Conservation (phyloP, 2,113 vertebrate species). For the Chlamydotis undulata region DNA sequence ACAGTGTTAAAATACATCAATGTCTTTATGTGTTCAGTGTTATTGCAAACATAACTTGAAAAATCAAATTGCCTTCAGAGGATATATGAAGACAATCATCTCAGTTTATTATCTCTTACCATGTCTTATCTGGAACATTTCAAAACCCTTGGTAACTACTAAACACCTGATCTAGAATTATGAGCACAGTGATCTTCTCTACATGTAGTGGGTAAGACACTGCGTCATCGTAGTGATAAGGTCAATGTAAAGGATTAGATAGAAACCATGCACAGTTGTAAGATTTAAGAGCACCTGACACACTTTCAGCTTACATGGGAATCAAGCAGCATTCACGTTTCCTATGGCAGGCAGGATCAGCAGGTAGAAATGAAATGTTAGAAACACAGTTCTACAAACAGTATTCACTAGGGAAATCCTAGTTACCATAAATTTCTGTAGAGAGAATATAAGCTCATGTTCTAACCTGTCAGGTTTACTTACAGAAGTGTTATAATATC, state of each 20-base stretch:
- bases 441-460: not conserved
- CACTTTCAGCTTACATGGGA: not conserved
- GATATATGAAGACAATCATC: not conserved
- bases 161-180: not conserved
- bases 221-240: not conserved
- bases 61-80: slow-evolving; percentile 47
- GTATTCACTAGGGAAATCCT: not conserved
- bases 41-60: slow-evolving; percentile 49
- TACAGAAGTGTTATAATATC: not conserved
- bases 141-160: not conserved
- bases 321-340: not conserved
- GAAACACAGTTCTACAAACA: not conserved
- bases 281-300: not conserved
- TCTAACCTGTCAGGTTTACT: not conserved
- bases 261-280: not conserved
- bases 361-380: not conserved
- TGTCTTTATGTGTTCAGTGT: slow-evolving; percentile 33
- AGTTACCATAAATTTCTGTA: not conserved
- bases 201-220: not conserved
- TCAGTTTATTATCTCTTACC: slow-evolving; percentile 39
- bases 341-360: not conserved
- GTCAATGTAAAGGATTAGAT: not conserved
- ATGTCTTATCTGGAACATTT: not conserved
- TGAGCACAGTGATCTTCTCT: not conserved
- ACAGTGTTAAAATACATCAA: slow-evolving; percentile 24